A percentile compares a stretch with the other conserved stretches of the same genome.
Conservation (phyloP, 2,113 vertebrate genomes). For the Caranx ignobilis region DNA sequence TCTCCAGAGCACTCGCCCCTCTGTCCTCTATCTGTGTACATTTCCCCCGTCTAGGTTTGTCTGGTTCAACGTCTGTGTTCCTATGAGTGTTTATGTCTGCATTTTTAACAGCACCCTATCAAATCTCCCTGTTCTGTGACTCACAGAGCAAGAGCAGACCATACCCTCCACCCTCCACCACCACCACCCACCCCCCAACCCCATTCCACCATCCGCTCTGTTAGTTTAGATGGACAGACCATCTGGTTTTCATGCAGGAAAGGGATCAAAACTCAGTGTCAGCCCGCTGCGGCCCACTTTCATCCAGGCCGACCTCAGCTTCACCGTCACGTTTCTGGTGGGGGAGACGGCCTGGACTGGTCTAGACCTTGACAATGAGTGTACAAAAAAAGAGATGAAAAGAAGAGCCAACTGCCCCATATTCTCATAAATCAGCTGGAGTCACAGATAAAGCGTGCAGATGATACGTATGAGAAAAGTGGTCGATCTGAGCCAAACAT, state of each 20-base stretch:
- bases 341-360: conserved; percentile 10
- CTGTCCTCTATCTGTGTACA: conserved; percentile 58
- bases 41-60: conserved; percentile 63
- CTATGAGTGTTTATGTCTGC: conserved; percentile 67
- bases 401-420: not conserved
- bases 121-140: conserved; percentile 45
- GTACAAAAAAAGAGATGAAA: not conserved
- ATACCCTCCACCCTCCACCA: not conserved
- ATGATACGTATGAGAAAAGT: not conserved
- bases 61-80: conserved; percentile 40
- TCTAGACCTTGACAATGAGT: conserved; percentile 37
- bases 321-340: conserved; percentile 52
- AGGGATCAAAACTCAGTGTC: conserved; percentile 52
- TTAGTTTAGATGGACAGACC: conserved; percentile 62
- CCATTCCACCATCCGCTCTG: conserved; percentile 5
- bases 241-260: conserved; percentile 79
- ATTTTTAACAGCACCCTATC: conserved; percentile 38
- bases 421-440: conserved; percentile 10
- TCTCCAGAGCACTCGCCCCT: conserved; percentile 40
- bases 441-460: not conserved
- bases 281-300: conserved; percentile 68
- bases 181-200: not conserved
- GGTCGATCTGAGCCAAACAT: not conserved
- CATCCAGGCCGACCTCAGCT: conserved; percentile 54
- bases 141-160: conserved; percentile 14